These are phyloP conservation scores for Meloidogyne chitwoodi DNA, from an alignment of 1,140 invertebrate species.

Conservation along the genomic window DNA sequence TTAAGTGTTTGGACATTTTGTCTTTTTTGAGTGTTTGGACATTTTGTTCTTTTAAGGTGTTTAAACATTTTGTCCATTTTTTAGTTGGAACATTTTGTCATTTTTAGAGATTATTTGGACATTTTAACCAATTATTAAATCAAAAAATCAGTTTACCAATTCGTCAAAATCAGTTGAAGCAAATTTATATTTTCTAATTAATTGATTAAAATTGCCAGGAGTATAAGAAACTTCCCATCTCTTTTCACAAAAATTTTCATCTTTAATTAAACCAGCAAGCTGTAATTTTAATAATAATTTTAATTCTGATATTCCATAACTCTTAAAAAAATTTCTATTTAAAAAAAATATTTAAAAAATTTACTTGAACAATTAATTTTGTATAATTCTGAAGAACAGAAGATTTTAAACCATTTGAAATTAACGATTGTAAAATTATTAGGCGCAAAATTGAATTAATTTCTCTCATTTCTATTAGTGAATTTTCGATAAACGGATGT, in stretches of 20 bases:
- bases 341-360: conserved; percentile 20
- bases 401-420: conserved; percentile 35
- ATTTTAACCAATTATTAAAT: neutral
- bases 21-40: neutral
- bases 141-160: conserved; percentile 5
- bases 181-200: conserved; percentile 14
- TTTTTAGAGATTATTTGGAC: neutral
- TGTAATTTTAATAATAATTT: conserved; percentile 44
- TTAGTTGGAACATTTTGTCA: neutral
- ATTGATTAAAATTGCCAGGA: conserved; percentile 10
- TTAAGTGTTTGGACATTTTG: neutral
- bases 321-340: conserved; percentile 30
- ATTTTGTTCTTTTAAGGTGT: neutral
- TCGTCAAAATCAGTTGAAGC: conserved; percentile 25
- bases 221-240: conserved; percentile 1
- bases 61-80: neutral
- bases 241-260: conserved; percentile 20
- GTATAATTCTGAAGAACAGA: conserved; percentile 31
- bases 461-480: conserved; percentile 25
- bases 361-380: conserved; percentile 38
- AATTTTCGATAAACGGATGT: conserved; percentile 42
- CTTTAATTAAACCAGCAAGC: conserved; percentile 46
- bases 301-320: conserved; percentile 39
- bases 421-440: conserved; percentile 37
- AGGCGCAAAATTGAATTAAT: conserved; percentile 34